Evolutionary conservation across 2,797 vertebrate genomes (phyloP).

Genomic region (Sebastes matsubarae): DNA sequence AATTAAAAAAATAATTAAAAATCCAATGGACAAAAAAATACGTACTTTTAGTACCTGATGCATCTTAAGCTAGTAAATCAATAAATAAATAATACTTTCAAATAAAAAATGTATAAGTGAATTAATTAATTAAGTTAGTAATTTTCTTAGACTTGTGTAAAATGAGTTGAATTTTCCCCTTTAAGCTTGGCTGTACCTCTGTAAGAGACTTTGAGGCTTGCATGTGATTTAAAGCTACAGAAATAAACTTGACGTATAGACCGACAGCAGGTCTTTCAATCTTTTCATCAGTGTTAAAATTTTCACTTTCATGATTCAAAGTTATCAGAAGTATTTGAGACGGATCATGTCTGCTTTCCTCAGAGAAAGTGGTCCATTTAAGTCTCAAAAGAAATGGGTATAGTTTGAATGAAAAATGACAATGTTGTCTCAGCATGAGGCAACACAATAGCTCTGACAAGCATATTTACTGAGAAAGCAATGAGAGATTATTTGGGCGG

Average conservation of each 20-base stretch:
- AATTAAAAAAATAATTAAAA: too few relatives aligned
- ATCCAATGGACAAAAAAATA: background rate
- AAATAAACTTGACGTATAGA: slow-evolving; percentile 12
- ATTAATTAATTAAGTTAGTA: background rate
- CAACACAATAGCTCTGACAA: slow-evolving; percentile 42
- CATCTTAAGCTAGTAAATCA: background rate
- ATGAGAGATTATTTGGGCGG: slow-evolving; percentile 15
- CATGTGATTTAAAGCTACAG: background rate
- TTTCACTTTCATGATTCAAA: slow-evolving; percentile 9
- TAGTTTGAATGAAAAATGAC: slow-evolving; percentile 35
- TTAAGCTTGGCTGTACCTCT: background rate
- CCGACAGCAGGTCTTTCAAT: slow-evolving; percentile 10
- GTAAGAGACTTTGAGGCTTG: background rate
- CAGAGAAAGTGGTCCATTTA: slow-evolving; percentile 6
- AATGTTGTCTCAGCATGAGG: slow-evolving; percentile 15
- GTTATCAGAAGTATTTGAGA: slow-evolving; percentile 1
- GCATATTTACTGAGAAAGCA: slow-evolving; percentile 15
- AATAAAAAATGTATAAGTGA: background rate
- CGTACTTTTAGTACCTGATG: background rate
- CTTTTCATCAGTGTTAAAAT: background rate
- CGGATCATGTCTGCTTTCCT: slow-evolving; percentile 11
- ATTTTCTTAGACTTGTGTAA: background rate
- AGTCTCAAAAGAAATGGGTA: slow-evolving; percentile 17
- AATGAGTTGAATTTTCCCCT: background rate
- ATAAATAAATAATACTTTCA: background rate